Percentiles rank a stretch among this genome's conserved stretches.
phyloP scores from a whole-genome alignment of 1,140 invertebrate genomes.

The Leptestheria dahalacensis region DNA sequence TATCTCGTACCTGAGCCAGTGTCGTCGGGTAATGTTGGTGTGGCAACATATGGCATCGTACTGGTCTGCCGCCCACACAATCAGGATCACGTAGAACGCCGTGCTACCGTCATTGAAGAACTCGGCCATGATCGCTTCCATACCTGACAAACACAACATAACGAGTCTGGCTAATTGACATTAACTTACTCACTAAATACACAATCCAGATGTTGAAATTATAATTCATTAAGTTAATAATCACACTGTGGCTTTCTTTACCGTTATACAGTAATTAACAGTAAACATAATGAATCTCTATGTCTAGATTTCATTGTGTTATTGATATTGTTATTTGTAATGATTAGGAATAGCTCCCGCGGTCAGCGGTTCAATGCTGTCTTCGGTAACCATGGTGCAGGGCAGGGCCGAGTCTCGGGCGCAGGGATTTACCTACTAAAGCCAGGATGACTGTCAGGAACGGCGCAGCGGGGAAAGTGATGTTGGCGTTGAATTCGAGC shows the following conservation, averaged over 20 bases:
- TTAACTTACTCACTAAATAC: neutral
- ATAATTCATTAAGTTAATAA: too few relatives aligned
- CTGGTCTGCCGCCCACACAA: conserved; percentile 98
- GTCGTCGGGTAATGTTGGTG: conserved; percentile 80
- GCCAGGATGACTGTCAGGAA: conserved; percentile 92
- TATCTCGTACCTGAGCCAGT: conserved; percentile 94
- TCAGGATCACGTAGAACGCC: conserved; percentile 96
- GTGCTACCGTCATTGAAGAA: conserved; percentile 98
- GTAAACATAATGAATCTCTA: neutral
- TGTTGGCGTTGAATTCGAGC: conserved; percentile 83
- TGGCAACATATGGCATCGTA: conserved; percentile 97
- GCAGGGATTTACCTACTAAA: conserved; percentile 70
- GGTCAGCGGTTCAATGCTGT: too few relatives aligned
- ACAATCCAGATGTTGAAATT: neutral
- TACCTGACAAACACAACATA: conserved; percentile 59
- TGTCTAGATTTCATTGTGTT: too few relatives aligned
- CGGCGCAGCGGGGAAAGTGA: conserved; percentile 88
- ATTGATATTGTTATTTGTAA: too few relatives aligned
- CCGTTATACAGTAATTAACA: neutral
- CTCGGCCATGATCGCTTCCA: conserved; percentile 99
- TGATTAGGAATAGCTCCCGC: too few relatives aligned
- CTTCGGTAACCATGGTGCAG: too few relatives aligned
- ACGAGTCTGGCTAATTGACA: neutral
- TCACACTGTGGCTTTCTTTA: too few relatives aligned
- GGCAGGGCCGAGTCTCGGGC: too few relatives aligned